A percentile compares a stretch with the other conserved stretches of the same genome.
These are phyloP conservation scores for Agrypnia vestita DNA, from an alignment of 1,140 invertebrate species.

Conservation along the genomic window DNA sequence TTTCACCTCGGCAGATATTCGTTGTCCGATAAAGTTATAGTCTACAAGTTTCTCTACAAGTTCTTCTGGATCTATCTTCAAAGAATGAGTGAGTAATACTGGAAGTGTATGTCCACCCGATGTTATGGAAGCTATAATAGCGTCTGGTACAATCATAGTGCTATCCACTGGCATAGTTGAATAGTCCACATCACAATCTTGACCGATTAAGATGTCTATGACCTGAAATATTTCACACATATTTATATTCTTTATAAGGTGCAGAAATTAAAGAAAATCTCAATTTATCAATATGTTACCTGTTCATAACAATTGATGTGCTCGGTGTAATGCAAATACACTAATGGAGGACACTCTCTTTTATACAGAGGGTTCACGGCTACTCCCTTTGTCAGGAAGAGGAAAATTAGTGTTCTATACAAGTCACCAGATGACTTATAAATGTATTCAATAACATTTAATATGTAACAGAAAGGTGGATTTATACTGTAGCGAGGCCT, in stretches of 20 bases:
- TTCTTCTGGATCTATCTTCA: conserved; percentile 66
- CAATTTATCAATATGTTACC: conserved; percentile 28
- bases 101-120: conserved; percentile 63
- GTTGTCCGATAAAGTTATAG: conserved; percentile 50
- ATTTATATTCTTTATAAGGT: neutral
- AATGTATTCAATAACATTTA: conserved; percentile 70
- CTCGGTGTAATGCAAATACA: conserved; percentile 67
- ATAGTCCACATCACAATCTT: conserved; percentile 71
- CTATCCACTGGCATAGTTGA: conserved; percentile 60
- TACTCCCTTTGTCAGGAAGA: conserved; percentile 68
- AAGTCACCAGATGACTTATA: conserved; percentile 65
- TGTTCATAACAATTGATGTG: conserved; percentile 62
- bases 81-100: conserved; percentile 65
- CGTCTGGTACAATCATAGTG: conserved; percentile 65
- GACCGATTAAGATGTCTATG: conserved; percentile 66
- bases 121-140: conserved; percentile 66
- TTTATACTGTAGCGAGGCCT: conserved; percentile 64
- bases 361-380: conserved; percentile 65
- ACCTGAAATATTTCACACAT: conserved; percentile 64
- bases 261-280: neutral
- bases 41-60: conserved; percentile 57
- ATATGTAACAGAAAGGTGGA: conserved; percentile 67
- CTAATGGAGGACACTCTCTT: conserved; percentile 70
- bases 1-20: conserved; percentile 53
- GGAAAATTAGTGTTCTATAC: conserved; percentile 67